Evolutionary conservation across 1,140 invertebrate species (phyloP).

Genomic region (Drosophila subobscura): DNA sequence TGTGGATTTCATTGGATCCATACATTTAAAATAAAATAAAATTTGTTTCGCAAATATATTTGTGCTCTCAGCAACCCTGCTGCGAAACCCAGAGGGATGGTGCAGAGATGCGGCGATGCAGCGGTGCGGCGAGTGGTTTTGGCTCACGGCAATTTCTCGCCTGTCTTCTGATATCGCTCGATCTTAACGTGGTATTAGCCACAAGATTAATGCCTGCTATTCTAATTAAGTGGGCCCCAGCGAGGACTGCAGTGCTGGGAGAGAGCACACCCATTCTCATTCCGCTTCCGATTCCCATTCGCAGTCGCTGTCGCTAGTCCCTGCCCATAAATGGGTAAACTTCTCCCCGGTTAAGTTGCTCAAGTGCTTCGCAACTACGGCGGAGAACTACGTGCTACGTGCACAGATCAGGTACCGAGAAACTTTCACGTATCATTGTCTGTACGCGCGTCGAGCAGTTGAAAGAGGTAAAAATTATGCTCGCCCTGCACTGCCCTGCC

Average conservation of each 20-base stretch:
- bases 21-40: conserved; percentile 64
- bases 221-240: conserved; percentile 64
- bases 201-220: conserved; percentile 67
- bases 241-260: conserved; percentile 11
- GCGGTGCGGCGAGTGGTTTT: conserved; percentile 26
- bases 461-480: conserved; percentile 69
- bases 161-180: conserved; percentile 67
- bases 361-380: conserved; percentile 62
- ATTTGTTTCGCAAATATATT: conserved; percentile 32
- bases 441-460: conserved; percentile 58
- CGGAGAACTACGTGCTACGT: conserved; percentile 59
- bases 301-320: conserved; percentile 10
- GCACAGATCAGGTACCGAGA: conserved; percentile 57
- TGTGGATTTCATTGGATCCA: conserved; percentile 70
- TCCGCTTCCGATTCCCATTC: conserved; percentile 7
- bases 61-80: not conserved
- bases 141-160: conserved; percentile 67
- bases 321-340: conserved; percentile 25
- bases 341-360: conserved; percentile 38
- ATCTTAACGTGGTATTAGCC: conserved; percentile 77
- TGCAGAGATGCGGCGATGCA: not conserved
- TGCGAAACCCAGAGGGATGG: not conserved
- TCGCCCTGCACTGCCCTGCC: not conserved
- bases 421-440: conserved; percentile 67
- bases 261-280: conserved; percentile 11